A percentile compares a stretch with the other conserved stretches of the same genome.
phyloP scores from a whole-genome alignment of 2,113 vertebrate genomes.

The Periophthalmodon schlosseri region DNA sequence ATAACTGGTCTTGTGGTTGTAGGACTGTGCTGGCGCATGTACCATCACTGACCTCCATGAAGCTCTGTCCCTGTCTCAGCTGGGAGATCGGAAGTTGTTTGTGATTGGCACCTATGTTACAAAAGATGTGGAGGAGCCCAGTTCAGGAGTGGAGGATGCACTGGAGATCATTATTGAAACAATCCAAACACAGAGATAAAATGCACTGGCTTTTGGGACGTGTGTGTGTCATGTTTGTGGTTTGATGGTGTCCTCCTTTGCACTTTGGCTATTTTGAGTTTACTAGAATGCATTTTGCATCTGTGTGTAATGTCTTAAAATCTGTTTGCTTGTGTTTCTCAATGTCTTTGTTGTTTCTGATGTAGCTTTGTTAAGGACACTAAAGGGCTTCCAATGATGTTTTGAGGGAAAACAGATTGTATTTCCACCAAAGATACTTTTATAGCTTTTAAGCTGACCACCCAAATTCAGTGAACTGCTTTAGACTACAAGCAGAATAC shows the following conservation, averaged over 20 bases:
- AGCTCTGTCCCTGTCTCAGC: conserved; percentile 81
- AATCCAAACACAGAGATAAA: conserved; percentile 63
- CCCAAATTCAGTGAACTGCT: neutral
- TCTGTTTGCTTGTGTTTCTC: neutral
- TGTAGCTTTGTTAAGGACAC: neutral
- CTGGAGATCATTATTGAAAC: conserved; percentile 86
- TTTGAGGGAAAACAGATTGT: neutral
- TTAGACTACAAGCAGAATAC: neutral
- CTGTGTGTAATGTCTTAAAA: conserved; percentile 2
- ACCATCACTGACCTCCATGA: conserved; percentile 89
- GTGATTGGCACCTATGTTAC: conserved; percentile 85
- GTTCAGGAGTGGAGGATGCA: conserved; percentile 84
- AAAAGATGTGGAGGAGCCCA: conserved; percentile 75
- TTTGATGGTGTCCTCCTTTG: neutral
- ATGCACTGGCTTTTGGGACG: neutral
- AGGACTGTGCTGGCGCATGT: conserved; percentile 87
- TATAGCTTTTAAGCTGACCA: neutral
- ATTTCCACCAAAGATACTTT: neutral
- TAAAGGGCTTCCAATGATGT: neutral
- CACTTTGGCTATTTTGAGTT: neutral
- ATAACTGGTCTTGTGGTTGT: conserved; percentile 7
- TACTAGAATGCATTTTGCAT: neutral
- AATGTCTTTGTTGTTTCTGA: neutral
- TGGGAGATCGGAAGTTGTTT: conserved; percentile 86
- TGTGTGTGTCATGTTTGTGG: neutral